Percentiles rank a stretch among this genome's conserved stretches.
Evolutionary conservation across 1,140 invertebrate species (phyloP).

Genomic region (Polypedilum pembai): DNA sequence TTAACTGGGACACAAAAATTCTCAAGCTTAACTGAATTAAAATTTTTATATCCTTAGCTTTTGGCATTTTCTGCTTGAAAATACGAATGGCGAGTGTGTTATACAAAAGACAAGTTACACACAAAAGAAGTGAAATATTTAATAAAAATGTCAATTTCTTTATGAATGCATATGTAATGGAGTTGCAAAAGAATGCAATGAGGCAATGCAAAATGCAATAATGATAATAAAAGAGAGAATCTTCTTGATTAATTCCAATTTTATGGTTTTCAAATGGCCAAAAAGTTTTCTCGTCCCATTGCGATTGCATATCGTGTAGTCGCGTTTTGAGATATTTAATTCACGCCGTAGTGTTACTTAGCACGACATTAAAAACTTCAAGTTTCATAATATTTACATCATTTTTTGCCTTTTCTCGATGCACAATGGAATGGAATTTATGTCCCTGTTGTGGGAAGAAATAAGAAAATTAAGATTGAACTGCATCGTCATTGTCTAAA

Average conservation of each 20-base stretch:
- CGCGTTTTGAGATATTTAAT: not conserved
- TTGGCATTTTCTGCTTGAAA: too few species aligned
- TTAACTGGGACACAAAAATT: too few species aligned
- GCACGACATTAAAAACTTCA: not conserved
- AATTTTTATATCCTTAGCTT: too few species aligned
- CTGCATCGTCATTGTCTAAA: not conserved
- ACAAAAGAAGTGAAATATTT: too few species aligned
- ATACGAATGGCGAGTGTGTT: too few species aligned
- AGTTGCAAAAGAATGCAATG: too few species aligned
- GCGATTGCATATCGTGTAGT: not conserved
- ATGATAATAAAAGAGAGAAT: slow-evolving; percentile 5
- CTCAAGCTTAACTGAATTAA: too few species aligned
- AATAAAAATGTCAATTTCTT: too few species aligned
- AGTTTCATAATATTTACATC: slow-evolving; percentile 14
- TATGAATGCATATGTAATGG: too few species aligned
- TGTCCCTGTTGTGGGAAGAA: not conserved
- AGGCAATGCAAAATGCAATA: not conserved
- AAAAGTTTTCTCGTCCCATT: not conserved
- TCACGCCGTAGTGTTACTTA: not conserved
- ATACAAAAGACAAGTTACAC: too few species aligned
- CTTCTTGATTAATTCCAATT: slow-evolving; percentile 13
- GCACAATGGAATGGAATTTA: not conserved
- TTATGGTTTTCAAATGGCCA: slow-evolving; percentile 7
- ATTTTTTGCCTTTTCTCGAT: not conserved
- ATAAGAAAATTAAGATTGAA: not conserved